Evolutionary conservation across 2,888 invertebrate genomes (phyloP).

Genomic region (Conistra vaccinii): DNA sequence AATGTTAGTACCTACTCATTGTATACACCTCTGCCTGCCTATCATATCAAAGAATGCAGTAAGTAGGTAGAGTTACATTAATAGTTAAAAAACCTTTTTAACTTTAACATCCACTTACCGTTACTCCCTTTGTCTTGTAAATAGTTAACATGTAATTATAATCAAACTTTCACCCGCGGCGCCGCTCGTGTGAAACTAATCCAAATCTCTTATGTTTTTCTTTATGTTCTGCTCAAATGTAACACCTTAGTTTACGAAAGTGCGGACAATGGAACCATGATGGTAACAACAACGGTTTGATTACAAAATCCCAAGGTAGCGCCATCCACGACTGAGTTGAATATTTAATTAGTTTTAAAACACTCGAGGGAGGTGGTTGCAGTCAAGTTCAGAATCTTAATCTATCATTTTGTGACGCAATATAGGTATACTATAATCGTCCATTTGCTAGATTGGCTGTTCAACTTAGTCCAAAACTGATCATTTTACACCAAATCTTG

Average conservation of each 20-base stretch:
- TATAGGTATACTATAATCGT: background rate
- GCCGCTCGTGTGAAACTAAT: conserved; percentile 51
- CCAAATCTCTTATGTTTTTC: conserved; percentile 13
- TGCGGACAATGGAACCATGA: conserved; percentile 33
- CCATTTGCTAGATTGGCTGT: background rate
- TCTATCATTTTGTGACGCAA: background rate
- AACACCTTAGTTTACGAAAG: conserved; percentile 16
- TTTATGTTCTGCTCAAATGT: conserved; percentile 13
- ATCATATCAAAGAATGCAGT: background rate
- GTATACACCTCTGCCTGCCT: background rate
- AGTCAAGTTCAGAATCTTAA: conserved; percentile 12
- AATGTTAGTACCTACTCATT: too few species aligned
- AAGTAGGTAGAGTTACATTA: background rate
- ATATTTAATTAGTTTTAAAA: conserved; percentile 5
- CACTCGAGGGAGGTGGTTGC: background rate
- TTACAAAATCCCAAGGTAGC: background rate
- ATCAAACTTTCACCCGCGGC: conserved; percentile 49
- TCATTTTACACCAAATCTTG: background rate
- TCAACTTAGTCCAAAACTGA: background rate
- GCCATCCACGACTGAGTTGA: background rate
- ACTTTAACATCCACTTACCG: conserved; percentile 6
- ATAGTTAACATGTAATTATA: conserved; percentile 45
- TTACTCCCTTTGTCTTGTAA: conserved; percentile 34
- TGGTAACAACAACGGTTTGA: conserved; percentile 13
- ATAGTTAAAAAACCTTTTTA: conserved; percentile 5